Evolutionary conservation across 2,888 invertebrate genomes (phyloP).

Genomic region (Ophonus ardosiacus): DNA sequence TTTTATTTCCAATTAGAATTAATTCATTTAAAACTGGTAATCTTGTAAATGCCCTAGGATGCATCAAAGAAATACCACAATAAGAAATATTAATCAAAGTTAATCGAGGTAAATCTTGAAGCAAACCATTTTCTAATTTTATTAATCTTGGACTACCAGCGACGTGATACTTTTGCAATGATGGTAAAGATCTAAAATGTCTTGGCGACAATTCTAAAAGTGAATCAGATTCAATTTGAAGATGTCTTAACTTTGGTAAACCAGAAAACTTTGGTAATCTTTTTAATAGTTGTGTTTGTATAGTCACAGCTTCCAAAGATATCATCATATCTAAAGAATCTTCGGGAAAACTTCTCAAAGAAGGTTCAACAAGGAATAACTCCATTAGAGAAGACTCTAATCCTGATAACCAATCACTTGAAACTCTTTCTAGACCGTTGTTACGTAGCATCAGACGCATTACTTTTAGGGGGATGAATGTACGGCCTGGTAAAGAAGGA

Average conservation of each 20-base stretch:
- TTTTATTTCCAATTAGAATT: conserved; percentile 84
- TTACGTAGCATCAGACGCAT: conserved; percentile 89
- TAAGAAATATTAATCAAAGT: conserved; percentile 85
- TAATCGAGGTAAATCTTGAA: conserved; percentile 81
- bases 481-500: conserved; percentile 89
- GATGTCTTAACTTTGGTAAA: conserved; percentile 84
- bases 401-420: conserved; percentile 88
- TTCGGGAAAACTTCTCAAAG: conserved; percentile 86
- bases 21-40: conserved; percentile 85
- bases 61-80: conserved; percentile 87
- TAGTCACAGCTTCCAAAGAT: conserved; percentile 89
- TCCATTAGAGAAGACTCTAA: conserved; percentile 88
- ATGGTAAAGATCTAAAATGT: conserved; percentile 84
- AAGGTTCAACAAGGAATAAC: conserved; percentile 90
- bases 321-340: conserved; percentile 87
- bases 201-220: conserved; percentile 82
- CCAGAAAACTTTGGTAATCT: conserved; percentile 86
- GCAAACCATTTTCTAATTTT: conserved; percentile 84
- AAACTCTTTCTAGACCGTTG: conserved; percentile 88
- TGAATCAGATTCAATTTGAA: conserved; percentile 84
- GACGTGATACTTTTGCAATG: conserved; percentile 83
- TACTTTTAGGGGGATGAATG: conserved; percentile 87
- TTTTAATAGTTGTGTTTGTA: conserved; percentile 87
- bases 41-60: conserved; percentile 85
- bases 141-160: conserved; percentile 81